phyloP scores from a whole-genome alignment of 2,888 invertebrate genomes.

The Chironomus riparius region DNA sequence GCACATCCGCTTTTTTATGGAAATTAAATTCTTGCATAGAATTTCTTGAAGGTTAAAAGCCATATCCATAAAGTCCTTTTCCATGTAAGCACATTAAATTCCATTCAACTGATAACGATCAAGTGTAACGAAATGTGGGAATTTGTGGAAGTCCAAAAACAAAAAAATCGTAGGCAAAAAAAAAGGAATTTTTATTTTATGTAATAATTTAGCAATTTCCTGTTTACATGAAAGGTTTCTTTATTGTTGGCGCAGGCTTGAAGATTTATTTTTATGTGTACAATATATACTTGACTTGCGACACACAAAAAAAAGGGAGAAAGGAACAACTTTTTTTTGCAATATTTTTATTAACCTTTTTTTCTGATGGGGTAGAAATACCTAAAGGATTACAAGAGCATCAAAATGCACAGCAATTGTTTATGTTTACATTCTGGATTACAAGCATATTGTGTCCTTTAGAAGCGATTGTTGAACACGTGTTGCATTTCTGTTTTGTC shows the following conservation, averaged over 20 bases:
- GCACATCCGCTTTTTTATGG: background rate
- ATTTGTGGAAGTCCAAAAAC: background rate
- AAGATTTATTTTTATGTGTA: background rate
- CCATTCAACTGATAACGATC: conserved; percentile 13
- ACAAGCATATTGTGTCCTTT: conserved; percentile 10
- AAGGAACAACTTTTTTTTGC: background rate
- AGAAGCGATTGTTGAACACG: too few relatives aligned
- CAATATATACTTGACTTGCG: background rate
- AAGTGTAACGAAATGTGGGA: conserved; percentile 23
- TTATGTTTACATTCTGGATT: conserved; percentile 12
- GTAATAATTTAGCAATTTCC: conserved; percentile 26
- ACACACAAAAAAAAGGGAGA: background rate
- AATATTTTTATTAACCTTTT: background rate
- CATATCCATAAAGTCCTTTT: background rate
- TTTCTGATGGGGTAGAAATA: too few relatives aligned
- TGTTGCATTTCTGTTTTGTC: too few relatives aligned
- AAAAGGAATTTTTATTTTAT: background rate
- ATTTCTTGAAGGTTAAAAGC: background rate
- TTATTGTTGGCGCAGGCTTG: background rate
- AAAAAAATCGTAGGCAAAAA: background rate
- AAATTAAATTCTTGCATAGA: background rate
- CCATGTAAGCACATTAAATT: too few relatives aligned
- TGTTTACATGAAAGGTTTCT: conserved; percentile 22
- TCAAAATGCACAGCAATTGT: conserved; percentile 14
- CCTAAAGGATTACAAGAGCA: conserved; percentile 7